These are phyloP conservation scores for Anthoscopus minutus DNA, from an alignment of 2,113 vertebrate species.

Conservation along the genomic window DNA sequence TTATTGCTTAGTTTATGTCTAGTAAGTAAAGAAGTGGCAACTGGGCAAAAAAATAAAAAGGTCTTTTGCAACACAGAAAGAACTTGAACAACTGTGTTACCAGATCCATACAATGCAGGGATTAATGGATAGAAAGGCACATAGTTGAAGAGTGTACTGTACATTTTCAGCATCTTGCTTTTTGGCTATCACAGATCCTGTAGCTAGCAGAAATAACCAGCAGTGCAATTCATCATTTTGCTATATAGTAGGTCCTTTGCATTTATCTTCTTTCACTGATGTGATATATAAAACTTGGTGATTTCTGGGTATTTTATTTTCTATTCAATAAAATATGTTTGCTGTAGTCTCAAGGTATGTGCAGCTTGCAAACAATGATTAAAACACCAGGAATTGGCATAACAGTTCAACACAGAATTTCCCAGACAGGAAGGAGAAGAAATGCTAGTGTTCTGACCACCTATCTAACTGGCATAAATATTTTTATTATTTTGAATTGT, in stretches of 20 bases:
- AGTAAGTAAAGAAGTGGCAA: not conserved
- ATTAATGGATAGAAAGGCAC: not conserved
- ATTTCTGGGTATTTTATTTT: not conserved
- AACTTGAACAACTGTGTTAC: not conserved
- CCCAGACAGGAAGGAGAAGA: not conserved
- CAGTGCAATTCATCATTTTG: not conserved
- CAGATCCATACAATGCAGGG: not conserved
- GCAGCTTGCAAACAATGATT: not conserved
- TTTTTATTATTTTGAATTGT: not conserved
- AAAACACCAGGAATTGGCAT: not conserved
- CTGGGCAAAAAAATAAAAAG: not conserved
- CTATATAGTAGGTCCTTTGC: not conserved
- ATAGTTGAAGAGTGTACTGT: not conserved
- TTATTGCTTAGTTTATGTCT: not conserved
- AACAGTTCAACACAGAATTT: not conserved
- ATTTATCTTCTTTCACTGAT: not conserved
- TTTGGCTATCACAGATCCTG: not conserved
- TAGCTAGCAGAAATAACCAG: not conserved
- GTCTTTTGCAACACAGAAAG: not conserved
- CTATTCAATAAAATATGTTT: not conserved
- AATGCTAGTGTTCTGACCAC: not conserved
- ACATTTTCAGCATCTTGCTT: not conserved
- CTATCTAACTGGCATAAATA: not conserved
- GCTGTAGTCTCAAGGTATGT: not conserved
- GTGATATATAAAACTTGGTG: not conserved